Conservation (phyloP, 1,140 invertebrate species). For the Ylistrum balloti region DNA sequence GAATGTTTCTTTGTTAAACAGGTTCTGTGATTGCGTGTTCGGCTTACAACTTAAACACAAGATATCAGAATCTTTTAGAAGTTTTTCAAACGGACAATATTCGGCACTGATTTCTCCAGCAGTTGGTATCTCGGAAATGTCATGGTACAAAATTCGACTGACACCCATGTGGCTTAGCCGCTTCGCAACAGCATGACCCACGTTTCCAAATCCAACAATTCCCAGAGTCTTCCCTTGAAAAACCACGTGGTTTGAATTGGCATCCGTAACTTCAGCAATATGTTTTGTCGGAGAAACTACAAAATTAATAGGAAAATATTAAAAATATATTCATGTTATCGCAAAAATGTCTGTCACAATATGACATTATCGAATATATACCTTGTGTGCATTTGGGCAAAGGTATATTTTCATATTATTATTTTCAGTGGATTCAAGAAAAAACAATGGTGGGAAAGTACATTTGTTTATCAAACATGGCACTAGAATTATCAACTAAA, state of each 20-base stretch:
- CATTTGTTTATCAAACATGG: no score
- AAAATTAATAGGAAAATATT: neutral
- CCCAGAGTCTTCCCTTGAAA: constrained; percentile 91
- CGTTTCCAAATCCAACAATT: constrained; percentile 90
- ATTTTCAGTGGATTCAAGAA: no score
- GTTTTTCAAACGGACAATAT: constrained; percentile 84
- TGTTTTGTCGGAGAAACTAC: neutral
- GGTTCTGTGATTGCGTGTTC: constrained; percentile 48
- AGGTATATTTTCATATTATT: no score
- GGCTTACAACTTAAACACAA: constrained; percentile 53
- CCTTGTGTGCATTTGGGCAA: no score
- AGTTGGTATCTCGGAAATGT: constrained; percentile 85
- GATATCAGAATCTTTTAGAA: constrained; percentile 76
- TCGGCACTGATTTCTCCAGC: constrained; percentile 85
- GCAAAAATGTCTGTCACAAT: no score
- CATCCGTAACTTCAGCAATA: neutral
- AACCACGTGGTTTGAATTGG: constrained; percentile 77
- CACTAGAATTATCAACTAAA: no score
- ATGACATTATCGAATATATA: no score
- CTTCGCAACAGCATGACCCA: constrained; percentile 86
- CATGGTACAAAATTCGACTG: constrained; percentile 87
- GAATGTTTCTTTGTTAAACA: constrained; percentile 76
- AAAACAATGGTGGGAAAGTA: no score
- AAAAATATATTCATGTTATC: neutral
- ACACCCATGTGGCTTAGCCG: constrained; percentile 88